Percentiles rank a stretch among this genome's conserved stretches.
Evolutionary conservation across 2,797 vertebrate genomes (phyloP).

Genomic region (Acanthurus lineatus): DNA sequence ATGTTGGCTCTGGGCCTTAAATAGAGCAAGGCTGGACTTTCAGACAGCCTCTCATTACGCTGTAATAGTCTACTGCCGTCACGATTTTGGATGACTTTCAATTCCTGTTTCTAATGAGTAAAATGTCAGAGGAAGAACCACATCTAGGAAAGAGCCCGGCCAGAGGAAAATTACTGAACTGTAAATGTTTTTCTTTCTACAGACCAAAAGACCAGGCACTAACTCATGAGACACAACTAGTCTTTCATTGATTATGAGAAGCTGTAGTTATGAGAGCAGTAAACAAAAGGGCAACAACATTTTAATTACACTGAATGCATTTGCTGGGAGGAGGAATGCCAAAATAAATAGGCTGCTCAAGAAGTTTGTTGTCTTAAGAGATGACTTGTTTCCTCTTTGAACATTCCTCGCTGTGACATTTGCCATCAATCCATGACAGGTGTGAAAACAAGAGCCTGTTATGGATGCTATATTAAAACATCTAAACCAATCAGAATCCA

Average conservation of each 20-base stretch:
- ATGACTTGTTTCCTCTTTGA: background rate
- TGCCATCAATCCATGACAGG: background rate
- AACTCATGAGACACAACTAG: background rate
- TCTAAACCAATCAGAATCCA: background rate
- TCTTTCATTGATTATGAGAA: conserved; percentile 9
- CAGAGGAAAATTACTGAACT: conserved; percentile 54
- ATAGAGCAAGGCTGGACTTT: conserved; percentile 69
- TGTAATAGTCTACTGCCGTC: conserved; percentile 35
- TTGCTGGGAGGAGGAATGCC: background rate
- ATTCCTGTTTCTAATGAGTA: conserved; percentile 17
- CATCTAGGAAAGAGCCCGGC: background rate
- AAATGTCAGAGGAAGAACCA: conserved; percentile 29
- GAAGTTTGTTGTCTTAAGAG: conserved; percentile 1
- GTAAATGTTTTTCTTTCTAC: conserved; percentile 13
- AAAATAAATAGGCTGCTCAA: background rate
- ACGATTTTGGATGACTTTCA: conserved; percentile 31
- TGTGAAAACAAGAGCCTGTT: background rate
- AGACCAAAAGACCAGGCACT: background rate
- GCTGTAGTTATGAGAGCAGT: background rate
- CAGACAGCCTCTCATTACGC: conserved; percentile 2
- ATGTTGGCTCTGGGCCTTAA: conserved; percentile 4
- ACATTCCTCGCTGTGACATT: background rate
- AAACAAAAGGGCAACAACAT: background rate
- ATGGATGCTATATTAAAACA: background rate
- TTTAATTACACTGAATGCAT: background rate